Evolutionary conservation across 2,113 vertebrate genomes (phyloP).

Genomic region (Tragelaphus scriptus): DNA sequence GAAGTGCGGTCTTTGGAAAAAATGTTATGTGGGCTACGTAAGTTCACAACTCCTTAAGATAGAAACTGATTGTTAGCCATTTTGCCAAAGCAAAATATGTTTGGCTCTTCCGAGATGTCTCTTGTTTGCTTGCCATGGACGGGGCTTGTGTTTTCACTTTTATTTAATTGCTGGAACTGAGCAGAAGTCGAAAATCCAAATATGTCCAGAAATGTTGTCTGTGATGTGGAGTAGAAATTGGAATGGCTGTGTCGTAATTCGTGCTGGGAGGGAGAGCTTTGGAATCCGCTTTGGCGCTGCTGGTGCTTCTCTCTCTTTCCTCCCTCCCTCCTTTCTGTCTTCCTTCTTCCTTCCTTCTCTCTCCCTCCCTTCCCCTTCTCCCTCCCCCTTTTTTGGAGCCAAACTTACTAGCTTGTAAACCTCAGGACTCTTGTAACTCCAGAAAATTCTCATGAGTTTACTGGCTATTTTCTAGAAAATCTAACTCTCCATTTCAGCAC

Average conservation of each 20-base stretch:
- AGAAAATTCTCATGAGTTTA: not conserved
- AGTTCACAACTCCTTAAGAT: not conserved
- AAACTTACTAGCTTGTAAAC: not conserved
- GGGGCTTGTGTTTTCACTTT: not conserved
- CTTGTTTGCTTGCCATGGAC: not conserved
- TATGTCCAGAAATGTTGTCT: not conserved
- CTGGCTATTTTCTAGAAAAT: not conserved
- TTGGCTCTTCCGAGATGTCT: not conserved
- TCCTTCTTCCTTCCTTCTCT: not conserved
- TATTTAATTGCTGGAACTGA: not conserved
- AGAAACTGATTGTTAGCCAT: not conserved
- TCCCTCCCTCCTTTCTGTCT: not conserved
- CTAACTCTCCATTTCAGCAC: not conserved
- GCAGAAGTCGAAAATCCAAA: constrained; percentile 24
- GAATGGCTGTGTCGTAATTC: not conserved
- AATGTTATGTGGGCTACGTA: not conserved
- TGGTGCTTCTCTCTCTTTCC: not conserved
- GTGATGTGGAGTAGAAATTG: not conserved
- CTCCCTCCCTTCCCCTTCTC: not conserved
- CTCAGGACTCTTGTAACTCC: not conserved
- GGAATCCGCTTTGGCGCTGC: not conserved
- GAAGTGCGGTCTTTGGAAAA: not conserved
- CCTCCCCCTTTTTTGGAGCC: not conserved
- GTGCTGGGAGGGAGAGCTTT: not conserved
- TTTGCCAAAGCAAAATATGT: not conserved